A percentile compares a stretch with the other conserved stretches of the same genome.
These are phyloP conservation scores for Diarsia dahlii DNA, from an alignment of 2,888 invertebrate genomes.

Conservation along the genomic window DNA sequence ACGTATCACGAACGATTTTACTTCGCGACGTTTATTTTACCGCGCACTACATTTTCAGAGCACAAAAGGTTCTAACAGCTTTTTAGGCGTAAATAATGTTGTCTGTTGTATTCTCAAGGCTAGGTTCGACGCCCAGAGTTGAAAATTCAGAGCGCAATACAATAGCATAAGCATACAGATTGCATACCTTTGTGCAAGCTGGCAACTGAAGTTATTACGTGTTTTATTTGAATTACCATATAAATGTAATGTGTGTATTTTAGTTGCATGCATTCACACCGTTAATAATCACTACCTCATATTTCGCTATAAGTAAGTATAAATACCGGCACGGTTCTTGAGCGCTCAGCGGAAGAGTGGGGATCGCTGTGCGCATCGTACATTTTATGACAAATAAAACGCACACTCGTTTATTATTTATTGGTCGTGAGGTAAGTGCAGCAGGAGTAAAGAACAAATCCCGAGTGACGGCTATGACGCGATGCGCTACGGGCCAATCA, in stretches of 20 bases:
- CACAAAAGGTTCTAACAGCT: background rate
- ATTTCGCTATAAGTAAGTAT: background rate
- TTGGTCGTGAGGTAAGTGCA: too few relatives aligned
- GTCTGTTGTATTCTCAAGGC: background rate
- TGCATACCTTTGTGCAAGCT: background rate
- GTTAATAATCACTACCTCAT: conserved; percentile 32
- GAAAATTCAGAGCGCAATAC: background rate
- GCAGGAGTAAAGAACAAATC: too few relatives aligned
- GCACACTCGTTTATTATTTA: too few relatives aligned
- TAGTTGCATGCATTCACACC: conserved; percentile 30
- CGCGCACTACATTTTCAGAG: background rate
- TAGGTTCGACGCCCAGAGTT: background rate
- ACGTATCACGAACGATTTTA: background rate
- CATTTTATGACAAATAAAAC: too few relatives aligned
- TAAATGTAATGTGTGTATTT: background rate
- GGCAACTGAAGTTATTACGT: background rate
- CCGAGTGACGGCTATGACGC: too few relatives aligned
- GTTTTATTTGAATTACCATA: background rate
- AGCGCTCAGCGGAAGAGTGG: too few relatives aligned
- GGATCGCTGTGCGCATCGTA: too few relatives aligned
- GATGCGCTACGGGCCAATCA: too few relatives aligned
- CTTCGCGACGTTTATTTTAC: background rate
- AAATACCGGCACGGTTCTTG: too few relatives aligned
- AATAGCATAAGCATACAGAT: too few relatives aligned
- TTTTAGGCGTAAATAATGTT: background rate